These are phyloP conservation scores for Alcedo atthis DNA, from an alignment of 2,797 vertebrate species.

Conservation along the genomic window DNA sequence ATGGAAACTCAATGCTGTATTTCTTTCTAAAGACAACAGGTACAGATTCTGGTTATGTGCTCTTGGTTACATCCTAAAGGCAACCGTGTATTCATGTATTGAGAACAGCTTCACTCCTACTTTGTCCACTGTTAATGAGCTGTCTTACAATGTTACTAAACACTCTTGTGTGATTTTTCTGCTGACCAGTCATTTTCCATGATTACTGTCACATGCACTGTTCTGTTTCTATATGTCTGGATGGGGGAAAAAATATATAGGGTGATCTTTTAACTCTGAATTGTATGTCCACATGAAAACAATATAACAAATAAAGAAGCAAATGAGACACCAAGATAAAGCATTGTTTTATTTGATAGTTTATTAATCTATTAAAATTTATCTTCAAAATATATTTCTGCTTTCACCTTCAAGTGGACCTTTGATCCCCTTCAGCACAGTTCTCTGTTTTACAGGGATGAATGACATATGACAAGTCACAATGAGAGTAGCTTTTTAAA, in stretches of 20 bases:
- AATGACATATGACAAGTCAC: slow-evolving; percentile 33
- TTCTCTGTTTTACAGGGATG: not conserved
- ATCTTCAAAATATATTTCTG: not conserved
- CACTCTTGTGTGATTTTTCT: slow-evolving; percentile 21
- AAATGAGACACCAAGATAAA: not conserved
- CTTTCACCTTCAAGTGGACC: slow-evolving; percentile 6
- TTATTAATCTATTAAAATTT: not conserved
- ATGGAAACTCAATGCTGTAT: not conserved
- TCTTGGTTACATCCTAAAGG: not conserved
- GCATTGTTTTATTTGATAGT: not conserved
- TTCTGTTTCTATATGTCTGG: not conserved
- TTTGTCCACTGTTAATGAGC: slow-evolving; percentile 47
- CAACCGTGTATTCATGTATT: not conserved
- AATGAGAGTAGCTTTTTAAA: slow-evolving; percentile 41
- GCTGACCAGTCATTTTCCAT: not conserved
- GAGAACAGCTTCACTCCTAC: not conserved
- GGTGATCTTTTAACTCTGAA: slow-evolving; percentile 14
- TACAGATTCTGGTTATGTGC: not conserved
- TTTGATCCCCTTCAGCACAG: not conserved
- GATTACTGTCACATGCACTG: slow-evolving; percentile 1
- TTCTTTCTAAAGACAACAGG: not conserved
- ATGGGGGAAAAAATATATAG: not conserved
- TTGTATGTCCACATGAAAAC: not conserved
- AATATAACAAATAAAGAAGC: not conserved
- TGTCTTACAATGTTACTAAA: slow-evolving; percentile 34